phyloP scores from a whole-genome alignment of 2,113 vertebrate species.

The Psophia crepitans region DNA sequence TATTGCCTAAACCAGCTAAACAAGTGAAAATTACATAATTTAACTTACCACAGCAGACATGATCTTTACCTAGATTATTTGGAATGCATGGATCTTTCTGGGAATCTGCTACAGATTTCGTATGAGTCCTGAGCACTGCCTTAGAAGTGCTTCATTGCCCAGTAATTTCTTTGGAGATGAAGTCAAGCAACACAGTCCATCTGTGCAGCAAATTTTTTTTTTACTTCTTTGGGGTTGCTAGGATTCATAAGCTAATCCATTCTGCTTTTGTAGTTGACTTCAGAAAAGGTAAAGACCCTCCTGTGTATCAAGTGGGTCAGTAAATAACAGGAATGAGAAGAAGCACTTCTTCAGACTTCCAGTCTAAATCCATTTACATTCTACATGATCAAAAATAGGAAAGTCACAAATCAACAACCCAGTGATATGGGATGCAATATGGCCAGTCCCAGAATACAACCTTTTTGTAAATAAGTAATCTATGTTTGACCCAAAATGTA shows the following conservation, averaged over 20 bases:
- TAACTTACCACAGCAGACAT: not conserved
- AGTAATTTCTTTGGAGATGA: not conserved
- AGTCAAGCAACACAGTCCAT: not conserved
- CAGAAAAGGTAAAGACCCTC: not conserved
- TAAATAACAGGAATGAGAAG: not conserved
- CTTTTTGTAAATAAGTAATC: not conserved
- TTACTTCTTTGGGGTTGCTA: not conserved
- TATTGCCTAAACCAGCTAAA: not conserved
- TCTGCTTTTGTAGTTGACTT: not conserved
- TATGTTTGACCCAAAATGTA: not conserved
- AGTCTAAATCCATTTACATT: not conserved
- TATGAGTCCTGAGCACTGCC: not conserved
- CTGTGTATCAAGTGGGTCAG: rapidly evolving
- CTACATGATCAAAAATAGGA: not conserved
- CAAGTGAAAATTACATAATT: not conserved
- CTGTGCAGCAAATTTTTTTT: not conserved
- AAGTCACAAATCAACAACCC: not conserved
- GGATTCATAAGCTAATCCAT: not conserved
- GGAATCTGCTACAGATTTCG: not conserved
- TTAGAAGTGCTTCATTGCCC: not conserved
- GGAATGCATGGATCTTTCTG: not conserved
- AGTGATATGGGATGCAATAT: not conserved
- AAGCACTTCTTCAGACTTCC: not conserved
- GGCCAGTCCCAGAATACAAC: not conserved
- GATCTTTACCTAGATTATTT: not conserved